phyloP scores from a whole-genome alignment of 2,888 invertebrate genomes.

The Sclerodermus sp. region DNA sequence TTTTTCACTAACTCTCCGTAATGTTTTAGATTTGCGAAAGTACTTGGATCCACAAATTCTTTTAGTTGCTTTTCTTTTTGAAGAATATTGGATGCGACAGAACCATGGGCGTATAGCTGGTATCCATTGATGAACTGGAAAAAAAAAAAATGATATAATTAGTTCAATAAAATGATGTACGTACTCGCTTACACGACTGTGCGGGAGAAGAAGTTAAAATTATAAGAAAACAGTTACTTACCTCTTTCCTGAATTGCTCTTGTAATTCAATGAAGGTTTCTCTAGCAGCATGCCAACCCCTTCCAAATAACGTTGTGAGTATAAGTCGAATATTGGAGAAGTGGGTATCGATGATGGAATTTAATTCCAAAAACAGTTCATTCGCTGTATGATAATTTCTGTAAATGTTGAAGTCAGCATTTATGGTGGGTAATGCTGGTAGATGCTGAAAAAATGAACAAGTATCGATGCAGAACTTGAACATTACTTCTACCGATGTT shows the following conservation, averaged over 20 bases:
- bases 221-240: no score
- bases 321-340: constrained; percentile 14
- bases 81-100: no score
- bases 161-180: not conserved
- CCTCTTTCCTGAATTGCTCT: constrained; percentile 15
- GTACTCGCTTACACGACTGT: no score
- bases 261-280: constrained; percentile 8
- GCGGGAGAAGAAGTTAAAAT: no score
- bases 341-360: constrained; percentile 13
- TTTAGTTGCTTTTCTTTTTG: no score
- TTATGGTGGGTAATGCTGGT: constrained; percentile 2
- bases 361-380: constrained; percentile 15
- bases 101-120: no score
- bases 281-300: constrained; percentile 18
- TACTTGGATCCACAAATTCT: no score
- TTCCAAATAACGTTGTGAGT: constrained; percentile 9
- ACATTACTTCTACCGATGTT: not conserved
- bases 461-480: not conserved
- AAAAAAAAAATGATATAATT: no score
- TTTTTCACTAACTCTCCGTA: no score
- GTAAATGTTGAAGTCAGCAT: constrained; percentile 2
- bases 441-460: not conserved
- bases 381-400: constrained; percentile 13
- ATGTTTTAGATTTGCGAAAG: no score
- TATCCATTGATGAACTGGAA: no score